A percentile compares a stretch with the other conserved stretches of the same genome.
Evolutionary conservation across 2,888 invertebrate genomes (phyloP).

Genomic region (Netelia melanura): DNA sequence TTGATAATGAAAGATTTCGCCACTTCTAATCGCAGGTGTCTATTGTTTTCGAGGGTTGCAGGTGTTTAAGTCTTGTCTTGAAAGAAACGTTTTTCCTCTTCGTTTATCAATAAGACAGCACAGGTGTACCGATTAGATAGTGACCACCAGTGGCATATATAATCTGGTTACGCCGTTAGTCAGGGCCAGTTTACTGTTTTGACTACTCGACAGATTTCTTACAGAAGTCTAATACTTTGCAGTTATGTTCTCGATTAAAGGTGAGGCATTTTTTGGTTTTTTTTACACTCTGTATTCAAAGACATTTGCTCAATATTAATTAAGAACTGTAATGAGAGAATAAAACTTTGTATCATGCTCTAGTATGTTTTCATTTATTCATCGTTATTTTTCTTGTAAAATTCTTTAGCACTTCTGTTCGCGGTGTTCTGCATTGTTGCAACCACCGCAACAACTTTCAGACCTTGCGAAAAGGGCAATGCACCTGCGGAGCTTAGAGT

Average conservation of each 20-base stretch:
- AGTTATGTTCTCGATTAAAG: constrained; percentile 62
- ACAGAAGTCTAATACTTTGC: not conserved
- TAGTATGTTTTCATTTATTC: constrained; percentile 8
- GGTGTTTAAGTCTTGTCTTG: not conserved
- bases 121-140: constrained; percentile 60
- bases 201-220: constrained; percentile 14
- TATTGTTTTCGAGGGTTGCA: not conserved
- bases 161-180: constrained; percentile 11
- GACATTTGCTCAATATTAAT: not conserved
- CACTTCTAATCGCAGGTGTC: too few relatives aligned
- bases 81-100: not conserved
- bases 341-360: constrained; percentile 3
- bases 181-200: constrained; percentile 21
- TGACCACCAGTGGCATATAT: constrained; percentile 37
- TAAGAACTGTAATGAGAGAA: not conserved
- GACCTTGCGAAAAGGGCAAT: constrained; percentile 57
- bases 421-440: constrained; percentile 70
- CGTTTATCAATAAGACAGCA: constrained; percentile 42
- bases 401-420: constrained; percentile 68
- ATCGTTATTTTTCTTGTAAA: not conserved
- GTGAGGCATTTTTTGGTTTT: constrained; percentile 31
- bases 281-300: not conserved
- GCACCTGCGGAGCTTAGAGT: constrained; percentile 71
- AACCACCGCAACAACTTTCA: constrained; percentile 62
- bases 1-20: too few relatives aligned